Evolutionary conservation across 1,140 invertebrate genomes (phyloP).

Genomic region (Pseudomyrmex concolor): DNA sequence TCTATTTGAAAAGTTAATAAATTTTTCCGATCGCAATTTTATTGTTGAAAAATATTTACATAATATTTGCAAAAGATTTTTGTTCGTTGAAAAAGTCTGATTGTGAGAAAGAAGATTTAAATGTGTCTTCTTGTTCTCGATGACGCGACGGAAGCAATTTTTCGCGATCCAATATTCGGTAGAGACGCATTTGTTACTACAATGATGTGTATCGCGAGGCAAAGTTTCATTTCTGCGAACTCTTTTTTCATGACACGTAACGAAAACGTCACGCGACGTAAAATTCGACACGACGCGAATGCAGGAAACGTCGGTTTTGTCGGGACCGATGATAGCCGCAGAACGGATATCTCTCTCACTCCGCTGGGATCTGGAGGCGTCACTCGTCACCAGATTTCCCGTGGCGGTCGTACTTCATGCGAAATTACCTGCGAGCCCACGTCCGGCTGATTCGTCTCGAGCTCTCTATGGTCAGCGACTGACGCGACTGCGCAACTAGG

Average conservation of each 20-base stretch:
- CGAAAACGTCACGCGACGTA: constrained; percentile 34
- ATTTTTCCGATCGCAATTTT: no score
- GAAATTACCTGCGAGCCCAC: constrained; percentile 73
- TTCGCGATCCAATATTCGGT: not conserved
- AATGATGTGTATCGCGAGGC: constrained; percentile 23
- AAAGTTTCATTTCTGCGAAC: constrained; percentile 34
- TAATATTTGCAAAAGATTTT: not conserved
- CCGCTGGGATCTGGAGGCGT: constrained; percentile 68
- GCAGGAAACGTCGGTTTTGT: constrained; percentile 23
- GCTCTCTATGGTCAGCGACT: constrained; percentile 53
- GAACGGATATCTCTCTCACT: constrained; percentile 65
- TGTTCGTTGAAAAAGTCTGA: not conserved
- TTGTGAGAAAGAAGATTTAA: not conserved
- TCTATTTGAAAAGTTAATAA: no score
- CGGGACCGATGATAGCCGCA: constrained; percentile 60
- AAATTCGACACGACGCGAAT: constrained; percentile 46
- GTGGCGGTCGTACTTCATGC: constrained; percentile 75
- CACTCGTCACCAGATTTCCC: constrained; percentile 75
- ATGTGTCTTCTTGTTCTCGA: not conserved
- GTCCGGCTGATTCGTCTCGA: constrained; percentile 67
- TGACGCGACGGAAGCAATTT: constrained; percentile 17
- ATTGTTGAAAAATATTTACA: not conserved
- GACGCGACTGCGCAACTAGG: constrained; percentile 46
- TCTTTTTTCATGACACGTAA: constrained; percentile 34
- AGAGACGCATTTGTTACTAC: constrained; percentile 31